Evolutionary conservation across 2,888 invertebrate genomes (phyloP), one percentile per base, ranked within the genome.

Genomic region (Dilophus febrilis): DNA sequence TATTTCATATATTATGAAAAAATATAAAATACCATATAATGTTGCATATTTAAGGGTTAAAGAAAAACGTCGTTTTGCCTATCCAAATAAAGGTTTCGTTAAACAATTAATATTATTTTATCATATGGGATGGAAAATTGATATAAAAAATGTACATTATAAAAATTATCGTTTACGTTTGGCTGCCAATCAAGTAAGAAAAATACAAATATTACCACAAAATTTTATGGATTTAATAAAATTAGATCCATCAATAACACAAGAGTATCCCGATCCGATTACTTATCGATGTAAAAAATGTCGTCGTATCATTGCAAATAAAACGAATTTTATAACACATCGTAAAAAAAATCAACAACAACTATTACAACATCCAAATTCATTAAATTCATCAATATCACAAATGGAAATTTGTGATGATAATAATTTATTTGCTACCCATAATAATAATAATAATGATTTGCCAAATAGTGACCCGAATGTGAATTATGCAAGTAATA

Each of bases 1-100:
- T 1, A 77, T 88, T 41, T 88, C 84, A 1, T 88, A 79, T 56
- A 61, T 88, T 11, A 92, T 92, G 92, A 79, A 82, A 53, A 84
- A 82, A 49, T 74, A 85, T 54, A 62, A 72, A n/a, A 57, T 85
- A 33, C 71, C 72, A 42, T 81, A 77, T 49, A 67, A 71, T 28
- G 76, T 80, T 37, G 87, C 88, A 0, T 75, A 77, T 44, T 70
- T 74, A 33, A 49, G 60, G 45, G 81, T 84, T 1, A 77, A 77
- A 57, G 58, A 65, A n/a, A 80, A 77, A 55, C 66, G 86, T 4
- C 68, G 71, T 30, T 77, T 77, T 50, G 73, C 84, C 1, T 72
- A 72, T 41, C 90, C 88, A 1, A 90, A 90, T 57, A 61, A 72
- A 12, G 88, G 90, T 0, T 90, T 90, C 50, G 61, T 77, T 26